Evolutionary conservation across 2,888 invertebrate species (phyloP), one percentile per base, ranked within the genome.

Genomic region (Oegoconia quadripuncta): DNA sequence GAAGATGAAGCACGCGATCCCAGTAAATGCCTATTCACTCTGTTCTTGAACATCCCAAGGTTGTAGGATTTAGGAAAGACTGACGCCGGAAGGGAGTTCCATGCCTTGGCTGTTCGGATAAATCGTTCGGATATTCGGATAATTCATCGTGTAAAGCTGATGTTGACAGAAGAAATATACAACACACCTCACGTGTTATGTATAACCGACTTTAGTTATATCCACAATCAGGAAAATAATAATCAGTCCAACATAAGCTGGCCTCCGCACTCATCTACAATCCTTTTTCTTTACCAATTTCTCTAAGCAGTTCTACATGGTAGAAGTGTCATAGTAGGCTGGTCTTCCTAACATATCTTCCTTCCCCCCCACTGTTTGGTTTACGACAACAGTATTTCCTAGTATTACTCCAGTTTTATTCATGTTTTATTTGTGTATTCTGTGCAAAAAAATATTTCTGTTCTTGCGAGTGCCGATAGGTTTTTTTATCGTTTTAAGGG

Each of bases 401-500:
- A 50, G 51, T 58, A 53, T 60, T 56, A 53, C 53, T 58, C 34
- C 43, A 55, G 53, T 64, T 66, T 65, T 64, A 65, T 68, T 59
- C 59, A 46, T 52, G 55, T 64, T 65, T 66, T 62, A 61, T 60
- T 61, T 46, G 59, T n/a, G n/a, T 58, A 54, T 49, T 50, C 23
- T 44, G 40, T 47, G 37, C n/a, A 34, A 51, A 50, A 56, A 47
- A 45, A 53, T 50, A 49, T 58, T 46, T 49, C 41, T 49, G 46
- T 44, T 48, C 41, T 40, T 41, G 16, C 20, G 22, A 17, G 14
- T 8, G 9, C 11, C 29, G 34, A 31, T 34, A 39, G 34, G 37
- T 29, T 37, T 33, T 37, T 43, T 42, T 36, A 31, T 34, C 42
- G 27, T 33, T 38, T 34, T 37, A 33, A 20, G 31, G 33, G 37